These are phyloP conservation scores for Oncopodura yosiiana DNA, from an alignment of 1,140 invertebrate species.

Conservation along the genomic window DNA sequence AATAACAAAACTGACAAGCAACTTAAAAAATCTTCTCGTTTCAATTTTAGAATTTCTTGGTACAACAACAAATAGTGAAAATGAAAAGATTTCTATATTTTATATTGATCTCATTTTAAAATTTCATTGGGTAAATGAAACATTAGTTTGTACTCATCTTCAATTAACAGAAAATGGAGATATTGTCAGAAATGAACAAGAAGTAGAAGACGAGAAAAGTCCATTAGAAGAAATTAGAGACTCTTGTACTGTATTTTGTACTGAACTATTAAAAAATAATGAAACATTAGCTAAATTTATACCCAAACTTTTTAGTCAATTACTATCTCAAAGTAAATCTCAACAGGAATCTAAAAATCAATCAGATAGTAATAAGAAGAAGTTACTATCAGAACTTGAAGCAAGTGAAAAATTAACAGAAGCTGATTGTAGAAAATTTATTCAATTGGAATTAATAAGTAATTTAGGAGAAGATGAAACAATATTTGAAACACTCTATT, in stretches of 20 bases:
- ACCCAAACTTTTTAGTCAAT: slow-evolving; percentile 4
- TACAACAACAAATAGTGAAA: no score
- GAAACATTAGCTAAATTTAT: slow-evolving; percentile 3
- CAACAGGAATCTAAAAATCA: neutral
- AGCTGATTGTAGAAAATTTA: slow-evolving; percentile 7
- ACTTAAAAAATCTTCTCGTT: slow-evolving; percentile 10
- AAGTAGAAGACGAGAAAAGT: neutral
- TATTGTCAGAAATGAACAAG: neutral
- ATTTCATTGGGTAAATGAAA: no score
- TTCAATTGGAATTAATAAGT: slow-evolving; percentile 18
- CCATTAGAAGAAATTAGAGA: slow-evolving; percentile 4
- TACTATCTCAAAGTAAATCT: neutral
- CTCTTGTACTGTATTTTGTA: neutral
- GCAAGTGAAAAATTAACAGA: neutral
- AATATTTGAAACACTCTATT: slow-evolving; percentile 22
- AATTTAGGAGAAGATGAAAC: slow-evolving; percentile 20
- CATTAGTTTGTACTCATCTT: no score
- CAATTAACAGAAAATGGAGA: no score
- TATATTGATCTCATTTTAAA: neutral
- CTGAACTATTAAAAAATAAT: slow-evolving; percentile 8
- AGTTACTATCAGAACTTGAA: slow-evolving; percentile 1
- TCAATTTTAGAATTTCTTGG: slow-evolving; percentile 1
- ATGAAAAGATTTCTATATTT: no score
- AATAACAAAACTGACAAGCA: neutral
- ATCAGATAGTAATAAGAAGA: neutral